These are phyloP conservation scores for Monomorium pharaonis DNA, from an alignment of 1,140 invertebrate species.

Conservation along the genomic window DNA sequence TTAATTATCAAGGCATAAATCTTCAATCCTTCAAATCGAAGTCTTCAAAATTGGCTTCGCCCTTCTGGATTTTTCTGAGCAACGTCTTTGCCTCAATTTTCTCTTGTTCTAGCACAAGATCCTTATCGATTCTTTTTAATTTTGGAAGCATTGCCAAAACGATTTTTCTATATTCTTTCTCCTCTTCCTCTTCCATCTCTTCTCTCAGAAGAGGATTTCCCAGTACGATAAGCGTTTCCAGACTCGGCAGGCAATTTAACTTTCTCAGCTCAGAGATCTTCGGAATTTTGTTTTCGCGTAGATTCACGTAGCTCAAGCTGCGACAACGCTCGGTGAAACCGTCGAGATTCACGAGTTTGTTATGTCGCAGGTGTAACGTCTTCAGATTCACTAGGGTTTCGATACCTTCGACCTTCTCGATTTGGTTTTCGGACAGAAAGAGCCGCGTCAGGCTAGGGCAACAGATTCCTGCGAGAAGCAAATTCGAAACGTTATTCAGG, in stretches of 20 bases:
- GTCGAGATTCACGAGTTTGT: slow-evolving; percentile 52
- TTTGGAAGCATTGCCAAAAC: slow-evolving; percentile 51
- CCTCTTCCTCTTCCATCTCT: background rate
- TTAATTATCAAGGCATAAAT: background rate
- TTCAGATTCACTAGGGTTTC: slow-evolving; percentile 52
- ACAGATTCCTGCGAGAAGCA: slow-evolving; percentile 45
- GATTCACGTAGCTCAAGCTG: slow-evolving; percentile 49
- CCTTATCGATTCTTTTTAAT: slow-evolving; percentile 49
- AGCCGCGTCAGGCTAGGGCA: slow-evolving; percentile 48
- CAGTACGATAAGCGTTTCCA: slow-evolving; percentile 55
- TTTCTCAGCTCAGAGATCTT: slow-evolving; percentile 55
- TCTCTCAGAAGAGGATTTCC: slow-evolving; percentile 18
- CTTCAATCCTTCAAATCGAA: background rate
- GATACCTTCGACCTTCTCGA: slow-evolving; percentile 58
- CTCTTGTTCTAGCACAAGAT: slow-evolving; percentile 17
- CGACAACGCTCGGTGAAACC: slow-evolving; percentile 43
- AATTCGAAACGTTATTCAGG: background rate
- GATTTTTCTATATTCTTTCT: background rate
- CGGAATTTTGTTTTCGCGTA: slow-evolving; percentile 41
- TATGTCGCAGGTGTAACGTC: slow-evolving; percentile 58
- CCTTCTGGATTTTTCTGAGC: background rate
- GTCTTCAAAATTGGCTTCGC: background rate
- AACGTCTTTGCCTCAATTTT: slow-evolving; percentile 37
- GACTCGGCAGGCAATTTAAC: slow-evolving; percentile 8
- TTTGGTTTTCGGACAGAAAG: slow-evolving; percentile 65